Evolutionary conservation across 2,113 vertebrate genomes (phyloP).

Genomic region (Salvelinus namaycush): DNA sequence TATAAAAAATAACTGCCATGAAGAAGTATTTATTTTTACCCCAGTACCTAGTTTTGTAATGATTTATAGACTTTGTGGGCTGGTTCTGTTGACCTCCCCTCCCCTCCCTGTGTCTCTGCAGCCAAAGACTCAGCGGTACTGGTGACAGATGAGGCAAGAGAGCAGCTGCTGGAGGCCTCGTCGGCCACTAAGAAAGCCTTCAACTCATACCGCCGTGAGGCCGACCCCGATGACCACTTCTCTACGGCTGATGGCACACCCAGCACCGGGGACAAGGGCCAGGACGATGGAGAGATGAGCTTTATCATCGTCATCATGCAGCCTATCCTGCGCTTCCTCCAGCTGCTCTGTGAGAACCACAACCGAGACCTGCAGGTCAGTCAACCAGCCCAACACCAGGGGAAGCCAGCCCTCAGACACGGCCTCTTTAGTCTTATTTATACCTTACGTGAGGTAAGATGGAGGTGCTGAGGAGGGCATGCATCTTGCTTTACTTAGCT

Average conservation of each 20-base stretch:
- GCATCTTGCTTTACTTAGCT: too few relatives aligned
- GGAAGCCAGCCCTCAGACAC: conserved; percentile 70
- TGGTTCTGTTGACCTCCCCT: not conserved
- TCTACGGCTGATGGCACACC: conserved; percentile 78
- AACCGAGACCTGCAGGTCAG: conserved; percentile 93
- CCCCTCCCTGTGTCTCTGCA: conserved; percentile 37
- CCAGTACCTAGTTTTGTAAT: too few relatives aligned
- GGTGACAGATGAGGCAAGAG: conserved; percentile 89
- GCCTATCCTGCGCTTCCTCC: conserved; percentile 93
- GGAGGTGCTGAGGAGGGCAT: conserved; percentile 83
- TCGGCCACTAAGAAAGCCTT: conserved; percentile 92
- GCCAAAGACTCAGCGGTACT: conserved; percentile 77
- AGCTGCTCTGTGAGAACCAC: conserved; percentile 96
- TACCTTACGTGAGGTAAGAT: conserved; percentile 17
- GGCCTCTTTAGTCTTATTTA: not conserved
- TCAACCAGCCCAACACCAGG: not conserved
- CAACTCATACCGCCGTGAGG: conserved; percentile 85
- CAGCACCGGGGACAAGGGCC: conserved; percentile 81
- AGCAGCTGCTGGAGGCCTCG: conserved; percentile 92
- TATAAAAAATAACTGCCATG: too few relatives aligned
- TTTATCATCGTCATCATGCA: conserved; percentile 95
- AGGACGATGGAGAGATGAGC: conserved; percentile 96
- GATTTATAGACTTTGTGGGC: too few relatives aligned
- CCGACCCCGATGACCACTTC: conserved; percentile 91
- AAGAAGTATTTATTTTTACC: too few relatives aligned